Conservation (phyloP, 2,888 invertebrate species). For the Mesorhabditis belari region DNA sequence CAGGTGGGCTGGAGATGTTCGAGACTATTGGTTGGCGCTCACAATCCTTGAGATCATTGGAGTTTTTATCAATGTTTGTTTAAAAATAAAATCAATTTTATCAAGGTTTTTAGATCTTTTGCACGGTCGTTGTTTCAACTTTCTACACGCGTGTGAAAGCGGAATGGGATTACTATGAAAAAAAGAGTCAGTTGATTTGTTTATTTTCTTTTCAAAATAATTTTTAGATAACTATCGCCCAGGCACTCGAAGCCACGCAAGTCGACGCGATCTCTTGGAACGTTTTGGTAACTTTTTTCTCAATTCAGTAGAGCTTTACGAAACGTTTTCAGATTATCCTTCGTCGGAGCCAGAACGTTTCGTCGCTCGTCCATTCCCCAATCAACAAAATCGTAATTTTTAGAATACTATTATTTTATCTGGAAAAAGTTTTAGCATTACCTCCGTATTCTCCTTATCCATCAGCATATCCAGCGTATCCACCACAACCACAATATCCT, state of each 20-base stretch:
- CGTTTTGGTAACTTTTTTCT: no score
- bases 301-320: no score
- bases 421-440: no score
- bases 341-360: not conserved
- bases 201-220: no score
- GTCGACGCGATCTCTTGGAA: conserved; percentile 21
- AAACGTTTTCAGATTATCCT: no score
- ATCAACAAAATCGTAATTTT: not conserved
- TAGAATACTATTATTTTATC: not conserved
- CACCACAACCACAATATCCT: not conserved
- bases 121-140: conserved; percentile 43
- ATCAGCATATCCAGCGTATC: not conserved
- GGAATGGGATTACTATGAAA: conserved; percentile 43
- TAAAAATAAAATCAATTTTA: not conserved
- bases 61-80: conserved; percentile 47
- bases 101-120: conserved; percentile 32
- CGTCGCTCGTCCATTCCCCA: not conserved
- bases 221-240: not conserved
- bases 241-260: conserved; percentile 7
- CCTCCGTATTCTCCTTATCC: no score
- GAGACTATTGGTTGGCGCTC: conserved; percentile 51
- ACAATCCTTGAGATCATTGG: conserved; percentile 50
- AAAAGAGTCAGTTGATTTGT: conserved; percentile 18
- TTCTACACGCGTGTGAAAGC: conserved; percentile 44
- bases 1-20: conserved; percentile 48